phyloP scores from a whole-genome alignment of 2,888 invertebrate genomes.

The Xestobium rufovillosum region DNA sequence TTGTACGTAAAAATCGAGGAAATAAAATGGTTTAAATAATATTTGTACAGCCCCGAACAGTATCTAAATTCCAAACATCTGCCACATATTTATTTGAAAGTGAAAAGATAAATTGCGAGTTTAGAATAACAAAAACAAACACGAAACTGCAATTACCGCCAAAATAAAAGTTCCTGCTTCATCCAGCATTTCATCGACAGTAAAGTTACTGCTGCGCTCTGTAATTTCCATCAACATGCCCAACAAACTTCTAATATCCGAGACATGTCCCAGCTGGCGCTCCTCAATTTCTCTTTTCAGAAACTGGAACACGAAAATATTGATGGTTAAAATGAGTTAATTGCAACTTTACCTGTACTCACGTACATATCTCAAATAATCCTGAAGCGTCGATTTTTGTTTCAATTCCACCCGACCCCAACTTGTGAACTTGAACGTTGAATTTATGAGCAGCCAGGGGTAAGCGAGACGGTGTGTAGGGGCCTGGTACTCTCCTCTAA shows the following conservation, averaged over 20 bases:
- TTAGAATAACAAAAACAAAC: too few species aligned
- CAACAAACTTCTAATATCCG: slow-evolving; percentile 34
- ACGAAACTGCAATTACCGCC: too few species aligned
- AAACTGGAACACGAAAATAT: not conserved
- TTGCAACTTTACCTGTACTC: too few species aligned
- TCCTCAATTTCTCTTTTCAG: too few species aligned
- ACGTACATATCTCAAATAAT: slow-evolving; percentile 43
- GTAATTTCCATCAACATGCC: slow-evolving; percentile 50
- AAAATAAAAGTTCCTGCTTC: slow-evolving; percentile 58
- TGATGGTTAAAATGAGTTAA: not conserved
- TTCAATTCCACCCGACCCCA: slow-evolving; percentile 45
- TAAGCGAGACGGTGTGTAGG: slow-evolving; percentile 45
- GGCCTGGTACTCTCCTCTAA: slow-evolving; percentile 48
- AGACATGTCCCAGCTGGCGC: not conserved
- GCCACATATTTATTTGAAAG: not conserved
- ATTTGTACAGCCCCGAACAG: too few species aligned
- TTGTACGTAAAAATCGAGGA: not conserved
- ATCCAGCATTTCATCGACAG: slow-evolving; percentile 51
- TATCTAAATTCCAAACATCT: not conserved
- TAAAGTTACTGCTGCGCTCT: slow-evolving; percentile 45
- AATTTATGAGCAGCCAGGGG: slow-evolving; percentile 53
- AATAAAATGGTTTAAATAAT: not conserved
- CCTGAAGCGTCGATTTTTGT: slow-evolving; percentile 45
- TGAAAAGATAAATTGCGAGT: slow-evolving; percentile 4
- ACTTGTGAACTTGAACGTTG: slow-evolving; percentile 48